Percentiles rank a stretch among this genome's conserved stretches.
These are phyloP conservation scores for Orbicella faveolata DNA, from an alignment of 64 coral and sea anemone species.

Conservation along the genomic window DNA sequence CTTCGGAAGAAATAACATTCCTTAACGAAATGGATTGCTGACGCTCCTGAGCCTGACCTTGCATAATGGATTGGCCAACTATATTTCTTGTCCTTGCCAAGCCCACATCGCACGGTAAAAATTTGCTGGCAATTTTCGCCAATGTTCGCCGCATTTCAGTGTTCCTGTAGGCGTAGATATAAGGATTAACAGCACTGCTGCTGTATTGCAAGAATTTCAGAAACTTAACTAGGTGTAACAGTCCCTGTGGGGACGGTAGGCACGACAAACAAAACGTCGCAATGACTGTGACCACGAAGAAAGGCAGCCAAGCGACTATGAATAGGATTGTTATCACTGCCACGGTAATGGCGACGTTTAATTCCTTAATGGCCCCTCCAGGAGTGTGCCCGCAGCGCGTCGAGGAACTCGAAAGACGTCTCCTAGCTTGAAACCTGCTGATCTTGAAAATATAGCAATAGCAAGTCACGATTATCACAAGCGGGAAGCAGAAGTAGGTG, in stretches of 20 bases:
- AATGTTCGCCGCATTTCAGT: constrained; percentile 28
- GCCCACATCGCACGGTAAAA: constrained; percentile 1
- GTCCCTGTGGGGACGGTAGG: constrained; percentile 4
- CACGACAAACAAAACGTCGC: constrained; percentile 56
- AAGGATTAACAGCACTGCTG: constrained; percentile 56
- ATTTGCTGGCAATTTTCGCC: constrained; percentile 13
- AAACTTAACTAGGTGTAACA: constrained; percentile 35
- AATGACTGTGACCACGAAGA: constrained; percentile 58
- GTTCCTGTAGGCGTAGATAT: constrained; percentile 66
- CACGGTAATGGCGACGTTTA: constrained; percentile 53
- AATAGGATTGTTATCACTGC: constrained; percentile 67
- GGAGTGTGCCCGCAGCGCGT: constrained; percentile 7
- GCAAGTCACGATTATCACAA: constrained; percentile 58
- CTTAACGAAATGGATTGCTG: not conserved
- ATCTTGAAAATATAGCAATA: constrained; percentile 74
- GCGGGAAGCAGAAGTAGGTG: constrained; percentile 56
- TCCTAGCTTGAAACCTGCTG: constrained; percentile 32
- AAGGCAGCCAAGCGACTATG: constrained; percentile 65
- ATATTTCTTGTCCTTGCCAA: not conserved
- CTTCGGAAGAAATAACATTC: not conserved
- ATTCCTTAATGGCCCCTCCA: constrained; percentile 48
- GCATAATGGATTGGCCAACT: not conserved
- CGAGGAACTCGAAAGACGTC: not conserved
- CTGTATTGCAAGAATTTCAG: constrained; percentile 85
- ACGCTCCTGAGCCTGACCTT: not conserved